Evolutionary conservation across 2,888 invertebrate species (phyloP).

Genomic region (Alloscopus bannaensis): DNA sequence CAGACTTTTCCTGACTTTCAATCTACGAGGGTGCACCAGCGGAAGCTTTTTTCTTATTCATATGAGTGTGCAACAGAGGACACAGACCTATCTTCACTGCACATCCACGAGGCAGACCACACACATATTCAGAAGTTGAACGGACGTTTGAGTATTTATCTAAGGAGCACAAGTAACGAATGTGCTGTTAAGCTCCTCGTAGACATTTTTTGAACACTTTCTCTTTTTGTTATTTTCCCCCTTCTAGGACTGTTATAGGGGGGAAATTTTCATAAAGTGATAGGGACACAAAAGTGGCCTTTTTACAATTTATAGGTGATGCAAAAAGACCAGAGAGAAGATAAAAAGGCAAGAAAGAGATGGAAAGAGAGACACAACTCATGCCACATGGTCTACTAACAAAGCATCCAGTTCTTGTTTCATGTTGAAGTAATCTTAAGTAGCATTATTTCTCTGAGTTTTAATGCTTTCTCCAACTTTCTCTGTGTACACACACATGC

Average conservation of each 20-base stretch:
- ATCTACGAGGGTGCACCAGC: background rate
- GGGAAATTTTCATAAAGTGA: no score
- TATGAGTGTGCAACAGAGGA: constrained; percentile 2
- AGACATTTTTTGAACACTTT: constrained; percentile 40
- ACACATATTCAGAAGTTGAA: no score
- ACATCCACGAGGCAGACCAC: no score
- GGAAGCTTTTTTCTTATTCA: background rate
- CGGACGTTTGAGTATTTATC: constrained; percentile 5
- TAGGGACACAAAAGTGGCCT: constrained; percentile 20
- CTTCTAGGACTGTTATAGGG: constrained; percentile 19
- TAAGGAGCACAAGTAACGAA: constrained; percentile 31
- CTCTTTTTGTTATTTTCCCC: constrained; percentile 50
- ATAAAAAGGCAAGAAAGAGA: constrained; percentile 1
- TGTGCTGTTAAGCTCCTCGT: constrained; percentile 35
- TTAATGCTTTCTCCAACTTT: constrained; percentile 32
- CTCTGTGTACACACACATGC: no score
- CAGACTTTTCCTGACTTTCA: constrained; percentile 15
- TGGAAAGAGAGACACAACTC: constrained; percentile 46
- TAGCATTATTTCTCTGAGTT: constrained; percentile 49
- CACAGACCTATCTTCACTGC: no score
- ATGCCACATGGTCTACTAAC: constrained; percentile 47
- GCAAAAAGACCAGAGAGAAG: constrained; percentile 1
- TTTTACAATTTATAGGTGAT: constrained; percentile 35
- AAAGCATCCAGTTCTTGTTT: constrained; percentile 32
- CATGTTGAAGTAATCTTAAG: constrained; percentile 48